These are phyloP conservation scores for Chorisops tibialis DNA, from an alignment of 2,888 invertebrate species.

Conservation along the genomic window DNA sequence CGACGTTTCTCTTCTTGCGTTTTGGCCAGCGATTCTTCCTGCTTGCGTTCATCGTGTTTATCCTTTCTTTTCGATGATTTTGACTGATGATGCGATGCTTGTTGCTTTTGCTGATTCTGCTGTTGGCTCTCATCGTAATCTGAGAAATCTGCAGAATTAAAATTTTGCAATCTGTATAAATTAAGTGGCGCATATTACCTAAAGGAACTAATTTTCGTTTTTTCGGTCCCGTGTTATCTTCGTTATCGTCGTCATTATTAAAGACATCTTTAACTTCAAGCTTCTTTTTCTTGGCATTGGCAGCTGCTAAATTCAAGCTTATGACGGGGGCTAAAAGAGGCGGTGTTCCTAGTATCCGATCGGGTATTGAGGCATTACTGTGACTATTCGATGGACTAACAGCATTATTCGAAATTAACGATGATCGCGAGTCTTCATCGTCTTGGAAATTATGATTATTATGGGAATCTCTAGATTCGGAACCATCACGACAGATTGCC, in stretches of 20 bases:
- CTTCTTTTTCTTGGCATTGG: slow-evolving; percentile 63
- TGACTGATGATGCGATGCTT: slow-evolving; percentile 41
- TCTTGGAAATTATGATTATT: slow-evolving; percentile 33
- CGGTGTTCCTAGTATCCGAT: slow-evolving; percentile 42
- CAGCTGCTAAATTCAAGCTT: slow-evolving; percentile 51
- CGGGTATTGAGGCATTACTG: slow-evolving; percentile 33
- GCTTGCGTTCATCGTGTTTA: slow-evolving; percentile 39
- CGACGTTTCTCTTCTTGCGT: slow-evolving; percentile 92
- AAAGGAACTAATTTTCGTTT: slow-evolving; percentile 77
- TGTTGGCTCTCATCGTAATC: slow-evolving; percentile 47
- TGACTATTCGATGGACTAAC: slow-evolving; percentile 36
- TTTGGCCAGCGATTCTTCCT: slow-evolving; percentile 62
- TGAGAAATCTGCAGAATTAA: slow-evolving; percentile 28
- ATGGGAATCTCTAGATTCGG: slow-evolving; percentile 45
- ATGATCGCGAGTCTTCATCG: slow-evolving; percentile 54
- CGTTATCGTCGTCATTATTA: slow-evolving; percentile 77
- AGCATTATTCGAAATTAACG: slow-evolving; percentile 41
- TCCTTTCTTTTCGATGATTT: slow-evolving; percentile 47
- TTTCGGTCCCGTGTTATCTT: slow-evolving; percentile 56
- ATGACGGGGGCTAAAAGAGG: slow-evolving; percentile 49
- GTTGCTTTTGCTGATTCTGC: slow-evolving; percentile 18
- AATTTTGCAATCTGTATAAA: background rate
- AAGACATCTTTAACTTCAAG: slow-evolving; percentile 81
- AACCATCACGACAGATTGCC: slow-evolving; percentile 41
- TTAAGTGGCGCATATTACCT: slow-evolving; percentile 53